Percentiles rank a stretch among this genome's conserved stretches.
These are phyloP conservation scores for Drosophila emarginata DNA, from an alignment of 2,888 invertebrate genomes.

Conservation along the genomic window DNA sequence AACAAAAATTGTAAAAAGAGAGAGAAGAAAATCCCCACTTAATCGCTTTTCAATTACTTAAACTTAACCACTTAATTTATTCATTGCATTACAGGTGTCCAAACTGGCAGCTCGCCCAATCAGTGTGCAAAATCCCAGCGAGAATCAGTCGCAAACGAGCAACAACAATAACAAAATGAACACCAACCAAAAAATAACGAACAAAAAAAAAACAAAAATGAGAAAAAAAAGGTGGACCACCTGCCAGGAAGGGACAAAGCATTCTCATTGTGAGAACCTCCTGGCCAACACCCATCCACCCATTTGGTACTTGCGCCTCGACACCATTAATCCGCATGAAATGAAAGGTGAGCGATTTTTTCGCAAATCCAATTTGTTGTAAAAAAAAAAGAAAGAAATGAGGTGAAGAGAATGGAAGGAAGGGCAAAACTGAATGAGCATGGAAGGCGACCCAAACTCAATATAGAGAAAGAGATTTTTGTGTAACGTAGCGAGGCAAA, in stretches of 20 bases:
- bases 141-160: conserved; percentile 25
- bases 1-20: neutral
- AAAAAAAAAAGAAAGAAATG: conserved; percentile 39
- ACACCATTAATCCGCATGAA: conserved; percentile 71
- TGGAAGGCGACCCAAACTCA: conserved; percentile 24
- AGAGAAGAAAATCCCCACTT: conserved; percentile 40
- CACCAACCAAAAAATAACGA: neutral
- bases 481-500: conserved; percentile 35
- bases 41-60: conserved; percentile 74
- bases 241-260: conserved; percentile 21
- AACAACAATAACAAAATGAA: conserved; percentile 26
- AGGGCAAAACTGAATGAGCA: conserved; percentile 7
- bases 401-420: neutral
- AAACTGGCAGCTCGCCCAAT: conserved; percentile 58
- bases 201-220: neutral
- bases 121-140: conserved; percentile 50
- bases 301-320: conserved; percentile 40
- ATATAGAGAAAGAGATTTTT: conserved; percentile 21
- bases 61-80: conserved; percentile 68
- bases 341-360: conserved; percentile 75
- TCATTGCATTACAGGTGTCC: conserved; percentile 71
- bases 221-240: neutral
- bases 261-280: conserved; percentile 52
- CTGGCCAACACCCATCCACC: conserved; percentile 5
- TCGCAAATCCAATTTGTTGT: conserved; percentile 74